Percentiles rank a stretch among this genome's conserved stretches.
Conservation (phyloP, 2,113 vertebrate species). For the Chamaetylas fuelleborni region DNA sequence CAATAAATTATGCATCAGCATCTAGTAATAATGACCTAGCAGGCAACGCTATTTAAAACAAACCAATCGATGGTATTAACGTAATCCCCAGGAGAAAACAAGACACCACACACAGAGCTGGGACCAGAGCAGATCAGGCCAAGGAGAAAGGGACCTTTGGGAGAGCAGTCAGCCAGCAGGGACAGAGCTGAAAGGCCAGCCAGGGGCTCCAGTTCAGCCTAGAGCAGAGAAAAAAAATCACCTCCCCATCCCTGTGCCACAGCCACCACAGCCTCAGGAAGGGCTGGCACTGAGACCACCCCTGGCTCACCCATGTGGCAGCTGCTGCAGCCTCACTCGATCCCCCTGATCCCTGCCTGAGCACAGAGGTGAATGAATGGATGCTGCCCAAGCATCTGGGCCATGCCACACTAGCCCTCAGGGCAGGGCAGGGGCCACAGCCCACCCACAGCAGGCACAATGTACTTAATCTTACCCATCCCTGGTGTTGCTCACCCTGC, state of each 20-base stretch:
- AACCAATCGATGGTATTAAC: constrained; percentile 64
- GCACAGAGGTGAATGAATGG: rapidly evolving
- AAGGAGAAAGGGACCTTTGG: constrained; percentile 52
- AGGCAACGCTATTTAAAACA: constrained; percentile 69
- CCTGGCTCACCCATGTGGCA: rapidly evolving
- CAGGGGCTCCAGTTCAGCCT: background rate
- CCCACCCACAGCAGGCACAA: background rate
- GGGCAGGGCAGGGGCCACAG: background rate
- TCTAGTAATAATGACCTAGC: constrained; percentile 64
- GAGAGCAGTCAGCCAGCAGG: background rate
- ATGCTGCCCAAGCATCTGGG: background rate
- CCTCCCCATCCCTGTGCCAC: rapidly evolving
- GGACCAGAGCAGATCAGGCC: constrained; percentile 31
- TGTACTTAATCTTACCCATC: rapidly evolving
- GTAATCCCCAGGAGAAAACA: constrained; percentile 62
- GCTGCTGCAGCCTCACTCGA: background rate
- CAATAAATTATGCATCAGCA: constrained; percentile 70
- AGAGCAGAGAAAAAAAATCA: background rate
- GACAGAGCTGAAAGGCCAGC: background rate
- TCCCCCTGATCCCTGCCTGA: rapidly evolving
- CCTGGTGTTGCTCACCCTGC: background rate
- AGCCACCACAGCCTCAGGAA: rapidly evolving
- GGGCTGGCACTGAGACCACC: background rate
- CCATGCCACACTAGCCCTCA: background rate
- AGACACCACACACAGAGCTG: constrained; percentile 28